Percentiles rank a stretch among this genome's conserved stretches.
phyloP scores from a whole-genome alignment of 2,888 invertebrate genomes.

The Thecocarcelia acutangulata region DNA sequence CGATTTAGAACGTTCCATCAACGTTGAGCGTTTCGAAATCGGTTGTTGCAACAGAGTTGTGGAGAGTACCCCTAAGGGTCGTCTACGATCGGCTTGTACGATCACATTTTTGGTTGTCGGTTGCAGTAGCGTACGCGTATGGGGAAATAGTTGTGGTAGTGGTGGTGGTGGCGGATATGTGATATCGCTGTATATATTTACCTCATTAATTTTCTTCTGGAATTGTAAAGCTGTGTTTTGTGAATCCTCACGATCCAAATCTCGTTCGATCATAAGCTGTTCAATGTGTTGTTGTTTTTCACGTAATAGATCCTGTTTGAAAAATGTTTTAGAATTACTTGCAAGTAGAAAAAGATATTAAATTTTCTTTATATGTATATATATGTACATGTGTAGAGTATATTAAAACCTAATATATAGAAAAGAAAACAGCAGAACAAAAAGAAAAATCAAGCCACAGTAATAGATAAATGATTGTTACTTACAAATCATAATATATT shows the following conservation, averaged over 20 bases:
- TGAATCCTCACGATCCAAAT: constrained; percentile 93
- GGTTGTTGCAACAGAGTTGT: constrained; percentile 63
- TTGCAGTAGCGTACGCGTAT: constrained; percentile 1
- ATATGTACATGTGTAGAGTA: no score
- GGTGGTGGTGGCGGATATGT: constrained; percentile 73
- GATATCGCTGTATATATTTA: constrained; percentile 80
- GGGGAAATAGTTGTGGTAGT: constrained; percentile 2
- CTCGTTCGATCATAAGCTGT: constrained; percentile 93
- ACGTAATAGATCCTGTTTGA: constrained; percentile 90
- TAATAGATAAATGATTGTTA: not conserved
- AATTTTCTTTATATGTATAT: not conserved
- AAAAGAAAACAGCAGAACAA: constrained; percentile 28
- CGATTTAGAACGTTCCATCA: constrained; percentile 62
- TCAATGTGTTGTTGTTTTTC: constrained; percentile 98
- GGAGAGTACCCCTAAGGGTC: constrained; percentile 73
- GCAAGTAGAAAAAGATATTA: not conserved
- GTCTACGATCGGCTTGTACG: constrained; percentile 74
- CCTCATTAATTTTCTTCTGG: constrained; percentile 81
- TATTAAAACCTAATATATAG: not conserved
- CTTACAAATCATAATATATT: constrained; percentile 28
- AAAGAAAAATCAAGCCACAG: constrained; percentile 9
- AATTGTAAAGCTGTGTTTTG: constrained; percentile 85
- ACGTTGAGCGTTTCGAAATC: constrained; percentile 65
- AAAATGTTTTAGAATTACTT: constrained; percentile 5
- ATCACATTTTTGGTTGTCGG: constrained; percentile 37